Conservation (phyloP, 2,113 vertebrate genomes). For the Drymodes brunneopygia region DNA sequence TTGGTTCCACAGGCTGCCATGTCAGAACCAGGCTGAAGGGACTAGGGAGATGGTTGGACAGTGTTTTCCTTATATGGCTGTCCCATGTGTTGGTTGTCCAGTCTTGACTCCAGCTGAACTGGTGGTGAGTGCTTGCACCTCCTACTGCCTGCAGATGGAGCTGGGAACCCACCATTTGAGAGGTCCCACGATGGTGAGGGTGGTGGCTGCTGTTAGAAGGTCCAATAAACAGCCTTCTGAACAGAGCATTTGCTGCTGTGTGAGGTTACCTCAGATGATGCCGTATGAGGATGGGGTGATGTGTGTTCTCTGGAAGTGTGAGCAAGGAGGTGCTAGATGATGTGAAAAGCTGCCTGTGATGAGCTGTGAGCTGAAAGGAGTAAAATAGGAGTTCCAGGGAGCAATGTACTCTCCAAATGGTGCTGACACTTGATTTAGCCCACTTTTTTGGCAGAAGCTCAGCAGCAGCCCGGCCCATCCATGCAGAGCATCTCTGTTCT, state of each 20-base stretch:
- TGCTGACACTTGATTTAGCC: neutral
- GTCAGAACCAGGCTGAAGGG: neutral
- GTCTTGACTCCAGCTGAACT: neutral
- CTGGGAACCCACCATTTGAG: fast-evolving
- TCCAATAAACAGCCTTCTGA: neutral
- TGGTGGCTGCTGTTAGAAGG: neutral
- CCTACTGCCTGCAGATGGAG: neutral
- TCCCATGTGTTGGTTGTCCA: neutral
- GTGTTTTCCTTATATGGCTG: neutral
- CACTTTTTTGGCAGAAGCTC: neutral
- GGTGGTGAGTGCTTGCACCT: neutral
- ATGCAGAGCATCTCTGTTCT: neutral
- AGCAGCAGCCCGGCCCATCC: neutral
- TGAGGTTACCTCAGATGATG: neutral
- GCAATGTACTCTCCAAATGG: neutral
- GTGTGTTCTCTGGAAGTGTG: neutral
- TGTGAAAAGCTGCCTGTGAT: neutral
- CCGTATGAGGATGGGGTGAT: neutral
- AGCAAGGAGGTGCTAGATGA: neutral
- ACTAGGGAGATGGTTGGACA: neutral
- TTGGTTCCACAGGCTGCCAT: neutral
- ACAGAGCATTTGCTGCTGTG: neutral
- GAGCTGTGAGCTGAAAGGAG: neutral
- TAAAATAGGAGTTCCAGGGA: neutral
- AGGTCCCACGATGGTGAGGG: fast-evolving